Conservation (phyloP, 2,113 vertebrate genomes). For the Phylloscopus trochiloides region DNA sequence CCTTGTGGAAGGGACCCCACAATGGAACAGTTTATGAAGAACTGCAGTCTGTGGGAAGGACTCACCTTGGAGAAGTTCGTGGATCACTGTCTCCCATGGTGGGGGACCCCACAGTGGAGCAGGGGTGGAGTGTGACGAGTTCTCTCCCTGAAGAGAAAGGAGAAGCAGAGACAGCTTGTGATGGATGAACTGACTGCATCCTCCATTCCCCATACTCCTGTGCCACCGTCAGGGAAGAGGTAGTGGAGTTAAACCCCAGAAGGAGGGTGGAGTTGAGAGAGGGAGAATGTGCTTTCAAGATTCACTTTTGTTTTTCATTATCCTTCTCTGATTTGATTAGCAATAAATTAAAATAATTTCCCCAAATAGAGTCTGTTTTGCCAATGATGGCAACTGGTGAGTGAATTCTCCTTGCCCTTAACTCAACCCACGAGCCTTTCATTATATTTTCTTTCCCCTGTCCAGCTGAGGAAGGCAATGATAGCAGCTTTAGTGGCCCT, state of each 20-base stretch:
- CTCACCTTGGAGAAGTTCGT: background rate
- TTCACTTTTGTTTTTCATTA: background rate
- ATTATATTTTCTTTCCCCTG: background rate
- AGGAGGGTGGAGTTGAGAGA: background rate
- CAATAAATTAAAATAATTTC: background rate
- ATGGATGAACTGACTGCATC: background rate
- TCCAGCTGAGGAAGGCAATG: background rate
- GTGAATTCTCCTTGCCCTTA: background rate
- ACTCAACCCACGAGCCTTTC: accelerated
- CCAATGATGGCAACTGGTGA: background rate
- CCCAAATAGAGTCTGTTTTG: background rate
- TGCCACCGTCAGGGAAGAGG: background rate
- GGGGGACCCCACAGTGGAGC: background rate
- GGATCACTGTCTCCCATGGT: background rate
- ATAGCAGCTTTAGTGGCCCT: background rate
- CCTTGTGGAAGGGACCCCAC: background rate
- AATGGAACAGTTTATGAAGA: background rate
- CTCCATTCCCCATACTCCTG: background rate
- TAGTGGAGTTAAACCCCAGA: background rate
- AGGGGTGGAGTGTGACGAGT: background rate
- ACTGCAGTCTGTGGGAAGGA: background rate
- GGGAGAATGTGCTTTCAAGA: background rate
- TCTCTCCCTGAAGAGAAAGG: background rate
- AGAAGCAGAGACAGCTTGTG: background rate
- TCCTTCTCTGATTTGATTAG: background rate